Evolutionary conservation across 2,888 invertebrate species (phyloP).

Genomic region (Notocelia uddmanniana): DNA sequence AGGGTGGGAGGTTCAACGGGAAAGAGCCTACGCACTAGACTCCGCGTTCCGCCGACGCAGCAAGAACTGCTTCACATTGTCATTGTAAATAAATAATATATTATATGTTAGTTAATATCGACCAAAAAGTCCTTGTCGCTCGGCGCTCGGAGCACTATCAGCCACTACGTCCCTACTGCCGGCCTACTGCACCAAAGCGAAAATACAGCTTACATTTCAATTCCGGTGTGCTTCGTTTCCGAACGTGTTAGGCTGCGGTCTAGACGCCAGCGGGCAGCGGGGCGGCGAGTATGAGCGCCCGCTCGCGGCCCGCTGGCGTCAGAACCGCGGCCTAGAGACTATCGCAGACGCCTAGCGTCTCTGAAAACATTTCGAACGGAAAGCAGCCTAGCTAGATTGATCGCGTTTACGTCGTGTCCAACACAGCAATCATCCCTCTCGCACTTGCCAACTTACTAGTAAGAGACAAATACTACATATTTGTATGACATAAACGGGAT

Average conservation of each 20-base stretch:
- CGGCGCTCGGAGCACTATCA: slow-evolving; percentile 54
- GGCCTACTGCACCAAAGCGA: slow-evolving; percentile 76
- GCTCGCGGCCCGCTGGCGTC: too few species aligned
- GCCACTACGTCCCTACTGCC: slow-evolving; percentile 71
- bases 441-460: too few species aligned
- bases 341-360: slow-evolving; percentile 24
- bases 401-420: too few species aligned
- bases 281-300: too few species aligned
- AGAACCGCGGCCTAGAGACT: too few species aligned
- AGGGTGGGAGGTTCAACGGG: slow-evolving; percentile 71
- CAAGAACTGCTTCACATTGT: slow-evolving; percentile 34
- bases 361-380: slow-evolving; percentile 14
- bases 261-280: too few species aligned
- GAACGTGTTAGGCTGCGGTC: slow-evolving; percentile 12
- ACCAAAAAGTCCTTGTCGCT: slow-evolving; percentile 41
- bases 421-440: too few species aligned
- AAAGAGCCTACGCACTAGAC: slow-evolving; percentile 69
- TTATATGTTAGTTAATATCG: slow-evolving; percentile 33
- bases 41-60: slow-evolving; percentile 54
- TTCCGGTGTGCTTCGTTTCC: slow-evolving; percentile 78
- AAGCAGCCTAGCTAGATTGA: background rate
- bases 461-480: too few species aligned
- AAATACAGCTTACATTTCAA: slow-evolving; percentile 77
- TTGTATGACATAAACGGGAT: too few species aligned
- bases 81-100: slow-evolving; percentile 43